Conservation (phyloP, 2,113 vertebrate species). For the Philantomba maxwellii region DNA sequence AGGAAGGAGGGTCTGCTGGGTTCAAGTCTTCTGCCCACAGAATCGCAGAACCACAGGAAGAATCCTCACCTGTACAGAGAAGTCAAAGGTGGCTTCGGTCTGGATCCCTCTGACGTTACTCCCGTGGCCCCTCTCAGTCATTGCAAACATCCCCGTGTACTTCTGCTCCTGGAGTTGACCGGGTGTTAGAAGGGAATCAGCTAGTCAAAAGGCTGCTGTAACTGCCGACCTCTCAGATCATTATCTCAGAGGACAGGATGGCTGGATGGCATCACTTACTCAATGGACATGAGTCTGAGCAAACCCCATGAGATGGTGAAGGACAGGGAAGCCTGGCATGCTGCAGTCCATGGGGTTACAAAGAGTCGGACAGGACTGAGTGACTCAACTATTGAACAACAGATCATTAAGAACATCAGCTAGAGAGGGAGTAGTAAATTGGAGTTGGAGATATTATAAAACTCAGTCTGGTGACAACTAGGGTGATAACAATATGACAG, state of each 20-base stretch:
- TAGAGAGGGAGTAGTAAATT: not conserved
- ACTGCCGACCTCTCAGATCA: not conserved
- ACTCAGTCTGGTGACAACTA: not conserved
- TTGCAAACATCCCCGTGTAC: slow-evolving; percentile 77
- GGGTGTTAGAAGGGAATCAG: not conserved
- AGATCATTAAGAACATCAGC: not conserved
- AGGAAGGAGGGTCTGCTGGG: not conserved
- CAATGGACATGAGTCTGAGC: not conserved
- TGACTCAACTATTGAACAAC: not conserved
- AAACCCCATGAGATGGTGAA: not conserved
- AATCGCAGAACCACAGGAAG: rapidly evolving
- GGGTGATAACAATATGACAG: not conserved
- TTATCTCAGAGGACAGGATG: not conserved
- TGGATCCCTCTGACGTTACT: slow-evolving; percentile 76
- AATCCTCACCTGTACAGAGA: slow-evolving; percentile 68
- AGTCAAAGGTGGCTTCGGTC: slow-evolving; percentile 72
- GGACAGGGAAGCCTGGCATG: not conserved
- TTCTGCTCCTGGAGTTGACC: slow-evolving; percentile 63
- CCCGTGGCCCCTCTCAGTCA: slow-evolving; percentile 77
- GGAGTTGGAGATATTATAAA: not conserved
- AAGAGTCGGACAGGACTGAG: not conserved
- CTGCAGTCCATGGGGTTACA: not conserved
- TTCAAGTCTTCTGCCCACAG: not conserved
- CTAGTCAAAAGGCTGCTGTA: not conserved
- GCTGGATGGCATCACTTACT: not conserved